A percentile compares a stretch with the other conserved stretches of the same genome.
Evolutionary conservation across 2,113 vertebrate genomes (phyloP).

Genomic region (Cebidichthys violaceus): DNA sequence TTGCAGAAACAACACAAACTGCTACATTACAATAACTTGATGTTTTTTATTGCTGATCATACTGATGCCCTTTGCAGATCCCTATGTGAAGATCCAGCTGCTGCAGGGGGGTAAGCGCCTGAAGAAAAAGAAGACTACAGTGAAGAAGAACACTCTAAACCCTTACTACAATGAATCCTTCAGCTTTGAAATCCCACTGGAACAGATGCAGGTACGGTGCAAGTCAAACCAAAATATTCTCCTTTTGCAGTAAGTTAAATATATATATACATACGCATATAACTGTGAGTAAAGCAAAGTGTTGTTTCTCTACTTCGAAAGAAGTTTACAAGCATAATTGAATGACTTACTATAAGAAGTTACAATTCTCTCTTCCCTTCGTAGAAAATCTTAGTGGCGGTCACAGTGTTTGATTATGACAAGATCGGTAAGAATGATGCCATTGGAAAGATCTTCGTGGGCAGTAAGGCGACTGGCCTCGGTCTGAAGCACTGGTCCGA

Average conservation of each 20-base stretch:
- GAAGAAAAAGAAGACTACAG: conserved; percentile 99
- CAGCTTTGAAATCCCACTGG: conserved; percentile 98
- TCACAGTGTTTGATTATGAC: conserved; percentile 99
- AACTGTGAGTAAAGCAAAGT: neutral
- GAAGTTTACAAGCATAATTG: neutral
- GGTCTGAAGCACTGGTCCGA: conserved; percentile 98
- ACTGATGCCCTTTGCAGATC: conserved; percentile 84
- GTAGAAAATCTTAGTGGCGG: conserved; percentile 96
- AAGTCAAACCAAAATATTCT: conserved; percentile 4
- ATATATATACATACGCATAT: neutral
- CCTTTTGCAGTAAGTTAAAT: neutral
- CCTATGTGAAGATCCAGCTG: conserved; percentile 98
- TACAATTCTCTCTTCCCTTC: conserved; percentile 8
- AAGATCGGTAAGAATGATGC: conserved; percentile 99
- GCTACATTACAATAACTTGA: neutral
- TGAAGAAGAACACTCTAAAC: conserved; percentile 99
- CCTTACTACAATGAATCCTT: conserved; percentile 99
- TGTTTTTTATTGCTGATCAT: conserved; percentile 13
- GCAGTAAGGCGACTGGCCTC: conserved; percentile 90
- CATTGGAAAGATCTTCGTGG: conserved; percentile 97
- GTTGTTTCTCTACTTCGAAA: neutral
- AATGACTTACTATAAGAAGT: neutral
- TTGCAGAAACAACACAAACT: neutral
- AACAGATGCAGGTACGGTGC: conserved; percentile 94
- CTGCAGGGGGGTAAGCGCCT: conserved; percentile 96